A percentile compares a stretch with the other conserved stretches of the same genome.
Evolutionary conservation across 2,888 invertebrate species (phyloP).

Genomic region (Nowickia ferox): DNA sequence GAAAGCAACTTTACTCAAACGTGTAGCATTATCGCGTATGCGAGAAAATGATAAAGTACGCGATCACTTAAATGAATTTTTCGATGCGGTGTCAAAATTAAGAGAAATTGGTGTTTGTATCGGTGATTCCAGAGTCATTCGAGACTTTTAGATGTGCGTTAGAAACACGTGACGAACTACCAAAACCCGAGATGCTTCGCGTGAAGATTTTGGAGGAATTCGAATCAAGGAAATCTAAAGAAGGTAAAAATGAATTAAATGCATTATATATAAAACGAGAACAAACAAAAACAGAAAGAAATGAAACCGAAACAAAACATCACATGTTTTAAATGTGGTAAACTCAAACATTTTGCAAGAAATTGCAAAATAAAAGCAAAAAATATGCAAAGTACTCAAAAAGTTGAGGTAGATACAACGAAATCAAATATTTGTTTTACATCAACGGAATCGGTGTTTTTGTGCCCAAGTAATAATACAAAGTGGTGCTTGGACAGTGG

Average conservation of each 20-base stretch:
- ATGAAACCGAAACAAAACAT: too few species aligned
- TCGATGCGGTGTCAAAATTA: too few species aligned
- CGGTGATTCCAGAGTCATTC: too few species aligned
- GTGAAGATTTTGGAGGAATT: slow-evolving; percentile 71
- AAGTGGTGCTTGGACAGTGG: slow-evolving; percentile 49
- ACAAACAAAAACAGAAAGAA: slow-evolving; percentile 24
- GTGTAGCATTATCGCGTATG: too few species aligned
- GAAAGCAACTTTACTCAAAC: too few species aligned
- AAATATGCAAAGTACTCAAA: slow-evolving; percentile 43
- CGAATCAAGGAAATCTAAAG: slow-evolving; percentile 67
- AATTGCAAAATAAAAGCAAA: too few species aligned
- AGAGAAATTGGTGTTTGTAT: too few species aligned
- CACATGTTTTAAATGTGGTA: slow-evolving; percentile 53
- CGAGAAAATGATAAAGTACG: too few species aligned
- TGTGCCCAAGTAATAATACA: not conserved
- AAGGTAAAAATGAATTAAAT: slow-evolving; percentile 45
- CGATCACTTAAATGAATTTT: too few species aligned
- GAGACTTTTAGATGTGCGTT: too few species aligned
- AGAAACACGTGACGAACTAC: too few species aligned
- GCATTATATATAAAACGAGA: slow-evolving; percentile 56
- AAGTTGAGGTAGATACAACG: slow-evolving; percentile 6
- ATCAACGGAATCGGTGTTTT: slow-evolving; percentile 27
- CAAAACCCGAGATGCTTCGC: slow-evolving; percentile 72
- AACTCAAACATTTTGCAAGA: slow-evolving; percentile 43
- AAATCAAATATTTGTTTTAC: slow-evolving; percentile 38